phyloP scores from a whole-genome alignment of 2,113 vertebrate genomes.

The Chaetorhynchus papuensis region DNA sequence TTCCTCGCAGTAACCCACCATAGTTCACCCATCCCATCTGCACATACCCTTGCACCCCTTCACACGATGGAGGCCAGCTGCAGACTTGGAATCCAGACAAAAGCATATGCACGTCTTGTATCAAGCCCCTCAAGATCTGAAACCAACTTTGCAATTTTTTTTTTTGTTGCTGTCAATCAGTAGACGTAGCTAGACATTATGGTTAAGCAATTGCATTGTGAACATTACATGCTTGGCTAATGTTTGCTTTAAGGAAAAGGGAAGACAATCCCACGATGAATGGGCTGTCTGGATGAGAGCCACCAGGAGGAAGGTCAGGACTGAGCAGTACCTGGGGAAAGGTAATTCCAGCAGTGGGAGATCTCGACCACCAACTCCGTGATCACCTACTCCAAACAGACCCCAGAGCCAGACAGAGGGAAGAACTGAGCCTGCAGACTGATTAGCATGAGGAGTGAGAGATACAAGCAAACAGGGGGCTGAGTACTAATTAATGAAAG shows the following conservation, averaged over 20 bases:
- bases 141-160: not conserved
- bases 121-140: not conserved
- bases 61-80: rapidly evolving
- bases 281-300: not conserved
- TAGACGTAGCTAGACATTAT: not conserved
- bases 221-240: not conserved
- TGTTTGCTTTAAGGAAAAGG: not conserved
- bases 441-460: not conserved
- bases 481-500: not conserved
- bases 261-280: not conserved
- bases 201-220: not conserved
- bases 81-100: not conserved
- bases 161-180: not conserved
- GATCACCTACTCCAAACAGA: not conserved
- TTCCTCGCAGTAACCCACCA: not conserved
- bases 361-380: not conserved
- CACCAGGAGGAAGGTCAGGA: not conserved
- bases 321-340: not conserved
- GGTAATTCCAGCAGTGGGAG: not conserved
- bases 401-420: not conserved
- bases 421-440: not conserved
- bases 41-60: rapidly evolving
- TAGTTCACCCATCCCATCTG: not conserved
- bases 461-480: not conserved
- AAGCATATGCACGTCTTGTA: not conserved